Evolutionary conservation across 1,140 invertebrate genomes (phyloP), one percentile per base, ranked within the genome.

Genomic region (Brachionus rubens): DNA sequence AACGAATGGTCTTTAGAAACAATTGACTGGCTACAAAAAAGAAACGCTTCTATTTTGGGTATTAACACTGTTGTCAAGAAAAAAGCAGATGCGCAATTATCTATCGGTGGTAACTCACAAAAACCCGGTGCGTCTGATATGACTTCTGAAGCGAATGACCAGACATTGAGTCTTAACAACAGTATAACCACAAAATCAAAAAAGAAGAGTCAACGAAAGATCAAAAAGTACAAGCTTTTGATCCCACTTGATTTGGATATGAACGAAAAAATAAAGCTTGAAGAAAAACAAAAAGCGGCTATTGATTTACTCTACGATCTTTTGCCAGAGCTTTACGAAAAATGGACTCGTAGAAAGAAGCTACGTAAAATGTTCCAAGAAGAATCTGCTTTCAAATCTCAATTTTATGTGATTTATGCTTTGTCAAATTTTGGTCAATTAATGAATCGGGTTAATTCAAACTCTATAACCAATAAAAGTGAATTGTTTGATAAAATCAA

Each of bases 1-100:
- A 26, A 81, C 6, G 80, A 81, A 9, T 84, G 82, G 82, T 83
- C 82, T 79, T 79, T 81, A 16, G 83, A 84, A 40, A 79, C 80
- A n/a, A 67, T 77, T 12, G 67, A 80, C 9, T 83, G 82, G 82
- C 78, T 84, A 7, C 43, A 76, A 24, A 83, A 80, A 82, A 83
- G 78, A 68, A 78, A 72, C 30, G 36, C 7, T 12, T 50, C 68
- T 0, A 50, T 72, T 19, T 7, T 72, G n/a, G 68, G 68, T 0
- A 70, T 16, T 30, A 6, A 21, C 28, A n/a, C 19, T 10, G 3
- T 19, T 2, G 28, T 14, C 10, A 72, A 72, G n/a, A 48, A 14
- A 72, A 54, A 48, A 47, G 36, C 21, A 3, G 65, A 70, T 33
- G 65, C n/a, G 2, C 33, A 46, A 21, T 12, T 70, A 7, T 19